Evolutionary conservation across 2,797 vertebrate genomes (phyloP).

Genomic region (Capromys pilorides): DNA sequence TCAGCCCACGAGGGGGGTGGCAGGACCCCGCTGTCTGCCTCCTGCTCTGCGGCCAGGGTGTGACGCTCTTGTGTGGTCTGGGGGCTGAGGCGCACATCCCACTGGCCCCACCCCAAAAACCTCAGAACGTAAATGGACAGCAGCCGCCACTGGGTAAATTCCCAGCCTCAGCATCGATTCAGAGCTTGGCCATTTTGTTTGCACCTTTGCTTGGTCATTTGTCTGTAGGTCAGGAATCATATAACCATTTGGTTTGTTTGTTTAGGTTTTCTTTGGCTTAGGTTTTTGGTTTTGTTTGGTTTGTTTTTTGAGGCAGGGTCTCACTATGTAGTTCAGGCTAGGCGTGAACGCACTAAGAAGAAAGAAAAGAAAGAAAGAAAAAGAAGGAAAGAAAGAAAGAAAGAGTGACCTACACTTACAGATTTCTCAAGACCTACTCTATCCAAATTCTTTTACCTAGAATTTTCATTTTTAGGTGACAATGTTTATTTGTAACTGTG

Average conservation of each 20-base stretch:
- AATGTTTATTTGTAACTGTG: neutral
- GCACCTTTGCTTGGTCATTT: neutral
- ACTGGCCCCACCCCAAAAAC: neutral
- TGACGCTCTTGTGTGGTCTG: neutral
- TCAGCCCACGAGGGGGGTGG: neutral
- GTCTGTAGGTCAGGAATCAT: neutral
- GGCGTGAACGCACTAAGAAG: too few species aligned
- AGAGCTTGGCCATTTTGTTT: neutral
- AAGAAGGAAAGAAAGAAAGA: too few species aligned
- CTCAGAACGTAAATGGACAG: neutral
- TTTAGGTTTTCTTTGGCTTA: neutral
- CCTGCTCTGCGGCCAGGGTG: neutral
- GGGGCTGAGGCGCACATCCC: neutral
- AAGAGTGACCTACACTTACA: too few species aligned
- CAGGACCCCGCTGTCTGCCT: neutral
- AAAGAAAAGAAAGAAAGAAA: too few species aligned
- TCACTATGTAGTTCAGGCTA: neutral
- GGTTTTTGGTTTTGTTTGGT: neutral
- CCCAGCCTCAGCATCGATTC: neutral
- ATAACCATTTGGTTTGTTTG: neutral
- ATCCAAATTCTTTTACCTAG: neutral
- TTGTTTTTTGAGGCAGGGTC: neutral
- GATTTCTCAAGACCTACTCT: too few species aligned
- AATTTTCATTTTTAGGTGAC: neutral
- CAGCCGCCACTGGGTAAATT: too few species aligned